Evolutionary conservation across 2,113 vertebrate species (phyloP).

Genomic region (Nothobranchius furzeri): DNA sequence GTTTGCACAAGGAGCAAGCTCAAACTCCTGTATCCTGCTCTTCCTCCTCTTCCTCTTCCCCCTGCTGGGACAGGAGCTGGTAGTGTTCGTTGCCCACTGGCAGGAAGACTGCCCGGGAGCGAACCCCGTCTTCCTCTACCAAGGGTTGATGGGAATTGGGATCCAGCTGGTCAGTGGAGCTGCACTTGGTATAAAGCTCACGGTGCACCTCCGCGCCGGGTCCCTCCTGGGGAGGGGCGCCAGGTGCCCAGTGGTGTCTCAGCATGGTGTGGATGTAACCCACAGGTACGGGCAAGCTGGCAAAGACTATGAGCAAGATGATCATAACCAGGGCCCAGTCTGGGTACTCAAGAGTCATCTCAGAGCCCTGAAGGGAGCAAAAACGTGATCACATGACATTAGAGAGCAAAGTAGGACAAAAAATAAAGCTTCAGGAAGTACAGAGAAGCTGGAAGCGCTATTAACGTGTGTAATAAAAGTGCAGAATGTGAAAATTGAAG

Average conservation of each 20-base stretch:
- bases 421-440: not conserved
- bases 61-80: conserved; percentile 75
- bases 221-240: conserved; percentile 66
- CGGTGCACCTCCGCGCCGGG: conserved; percentile 81
- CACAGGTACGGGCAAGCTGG: conserved; percentile 87
- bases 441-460: too few relatives aligned
- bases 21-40: conserved; percentile 76
- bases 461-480: too few relatives aligned
- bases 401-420: not conserved
- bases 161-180: conserved; percentile 64
- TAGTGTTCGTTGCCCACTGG: conserved; percentile 70
- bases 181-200: conserved; percentile 78
- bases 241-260: conserved; percentile 39
- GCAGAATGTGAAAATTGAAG: too few relatives aligned
- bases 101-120: conserved; percentile 61
- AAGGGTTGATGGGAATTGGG: conserved; percentile 24
- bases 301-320: conserved; percentile 85
- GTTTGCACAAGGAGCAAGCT: conserved; percentile 13
- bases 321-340: conserved; percentile 91
- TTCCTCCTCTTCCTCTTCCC: conserved; percentile 64
- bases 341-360: conserved; percentile 89
- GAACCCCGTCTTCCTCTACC: conserved; percentile 37
- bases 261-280: conserved; percentile 85
- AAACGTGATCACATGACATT: not conserved
- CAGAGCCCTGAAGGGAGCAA: conserved; percentile 81